Evolutionary conservation across 2,797 vertebrate genomes (phyloP).

Genomic region (Kryptopterus vitreolus): DNA sequence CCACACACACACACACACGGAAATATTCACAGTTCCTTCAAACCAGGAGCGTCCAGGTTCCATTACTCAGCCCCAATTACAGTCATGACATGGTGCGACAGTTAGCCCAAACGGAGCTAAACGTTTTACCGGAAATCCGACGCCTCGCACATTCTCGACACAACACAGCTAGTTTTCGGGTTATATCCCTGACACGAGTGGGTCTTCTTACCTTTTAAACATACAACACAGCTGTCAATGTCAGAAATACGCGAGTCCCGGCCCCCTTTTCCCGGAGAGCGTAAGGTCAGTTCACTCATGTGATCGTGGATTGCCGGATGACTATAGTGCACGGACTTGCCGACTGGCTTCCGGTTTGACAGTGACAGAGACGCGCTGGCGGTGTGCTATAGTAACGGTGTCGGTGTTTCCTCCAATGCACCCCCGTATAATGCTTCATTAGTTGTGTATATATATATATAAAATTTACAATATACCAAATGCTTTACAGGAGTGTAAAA

Average conservation of each 20-base stretch:
- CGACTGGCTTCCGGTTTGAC: conserved; percentile 55
- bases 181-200: neutral
- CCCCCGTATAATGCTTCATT: neutral
- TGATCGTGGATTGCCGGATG: conserved; percentile 57
- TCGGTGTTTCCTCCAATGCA: neutral
- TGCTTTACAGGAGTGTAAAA: no score
- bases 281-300: conserved; percentile 54
- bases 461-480: neutral
- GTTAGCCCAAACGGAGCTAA: conserved; percentile 3
- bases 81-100: neutral
- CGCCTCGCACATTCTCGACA: neutral
- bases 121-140: neutral
- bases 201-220: conserved; percentile 55
- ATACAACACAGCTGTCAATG: conserved; percentile 40
- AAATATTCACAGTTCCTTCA: neutral
- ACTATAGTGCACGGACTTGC: conserved; percentile 64
- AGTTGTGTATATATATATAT: neutral
- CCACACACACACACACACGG: neutral
- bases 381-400: neutral
- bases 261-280: conserved; percentile 29
- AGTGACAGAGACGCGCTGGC: neutral
- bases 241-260: conserved; percentile 28
- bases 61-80: neutral
- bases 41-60: no score
- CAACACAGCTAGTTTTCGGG: neutral